Base-by-base conservation (phyloP, 2,113 vertebrate genomes). In the Campylomormyrus tamandua region DNA sequence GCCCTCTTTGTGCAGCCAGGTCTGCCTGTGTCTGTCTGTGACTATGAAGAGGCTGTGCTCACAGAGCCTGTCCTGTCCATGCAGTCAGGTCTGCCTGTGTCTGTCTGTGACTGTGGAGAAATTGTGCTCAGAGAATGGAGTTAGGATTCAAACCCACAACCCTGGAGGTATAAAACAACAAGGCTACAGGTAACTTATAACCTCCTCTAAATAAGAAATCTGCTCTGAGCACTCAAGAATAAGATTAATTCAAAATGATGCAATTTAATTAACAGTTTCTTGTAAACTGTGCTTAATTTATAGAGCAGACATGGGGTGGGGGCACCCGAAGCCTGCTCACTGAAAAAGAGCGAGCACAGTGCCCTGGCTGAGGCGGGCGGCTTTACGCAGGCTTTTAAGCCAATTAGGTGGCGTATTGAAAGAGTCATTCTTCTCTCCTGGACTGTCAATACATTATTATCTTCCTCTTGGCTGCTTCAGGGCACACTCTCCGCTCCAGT, bases 401-500 rank as follows among this genome's bases (percentile, higher is more conserved):
- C 97, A 98, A 98, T 97, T 98, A 98, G 97, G 96, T 95, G 93
- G 95, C 92, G 95, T 96, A 95, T 95, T 96, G 95, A 94, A 97
- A 97, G 96, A 95, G 98, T 98, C 96, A 97, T 97, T 98, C 95
- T 96, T 97, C 96, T 96, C 97, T 97, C 97, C 95, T 95, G 93
- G 95, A 96, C 95, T 97, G 97, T 97, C 98, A 97, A 98, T 97
- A 96, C 96, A 96, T 96, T 90, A 96, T 96, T 90, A 93, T 95
- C 94, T 93, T 93, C 95, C 91, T 94, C 96, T 95, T 95, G 94
- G 96, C 94, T 92, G 93, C 94, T 96, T 94, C 93, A 96, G 96
- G 94, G 95, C 95, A 94, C 96, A 96, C 97, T 95, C 92, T 95
- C 94, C 94, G 92, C 94, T 96, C 95, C 93, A 88, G 86, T 92